Evolutionary conservation across 2,888 invertebrate species (phyloP), one percentile per base, ranked within the genome.

Genomic region (Drosophila paucipuncta): DNA sequence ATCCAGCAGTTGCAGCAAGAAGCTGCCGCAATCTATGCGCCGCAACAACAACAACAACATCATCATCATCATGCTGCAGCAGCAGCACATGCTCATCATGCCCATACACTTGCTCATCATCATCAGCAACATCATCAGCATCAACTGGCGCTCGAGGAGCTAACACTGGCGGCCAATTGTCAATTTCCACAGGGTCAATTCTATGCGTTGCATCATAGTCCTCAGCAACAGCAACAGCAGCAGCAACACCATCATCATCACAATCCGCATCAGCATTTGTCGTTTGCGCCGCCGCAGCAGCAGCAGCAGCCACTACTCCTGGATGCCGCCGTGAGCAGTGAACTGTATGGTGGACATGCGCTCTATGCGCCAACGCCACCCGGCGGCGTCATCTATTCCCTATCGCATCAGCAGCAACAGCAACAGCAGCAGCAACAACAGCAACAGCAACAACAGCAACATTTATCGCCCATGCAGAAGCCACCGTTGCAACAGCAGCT

Each of bases 401-500:
- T 61, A 25, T 39, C 35, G 35, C 50, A 41, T 11, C 55, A 28
- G 43, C 43, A 47, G 13, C 43, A 43, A 3, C 43, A 41, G 4
- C 55, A 41, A 11, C 60, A 66, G 5, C 58, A 41, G 37, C 49
- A 33, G 2, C 54, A 25, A 0, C 97, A 98, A 90, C 97, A 98
- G 91, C 33, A 35, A 7, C 30, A 33, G 0, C 33, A 33, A 16
- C 73, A 57, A 3, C 71, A 70, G 16, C 78, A 65, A 10, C 80
- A 83, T 11, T 72, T 76, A 83, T 90, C 90, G 94, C 91, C 92
- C 35, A 88, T 94, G 80, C 95, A 94, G 87, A 95, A 96, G 91
- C 96, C 96, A 57, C 96, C 97, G 37, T 94, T 97, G 54, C 97
- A 98, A 90, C 97, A 98, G 91, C 96, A 97, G 83, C 94, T 98